Base-by-base conservation (phyloP, 2,797 vertebrate species). In the Typhlichthys subterraneus region DNA sequence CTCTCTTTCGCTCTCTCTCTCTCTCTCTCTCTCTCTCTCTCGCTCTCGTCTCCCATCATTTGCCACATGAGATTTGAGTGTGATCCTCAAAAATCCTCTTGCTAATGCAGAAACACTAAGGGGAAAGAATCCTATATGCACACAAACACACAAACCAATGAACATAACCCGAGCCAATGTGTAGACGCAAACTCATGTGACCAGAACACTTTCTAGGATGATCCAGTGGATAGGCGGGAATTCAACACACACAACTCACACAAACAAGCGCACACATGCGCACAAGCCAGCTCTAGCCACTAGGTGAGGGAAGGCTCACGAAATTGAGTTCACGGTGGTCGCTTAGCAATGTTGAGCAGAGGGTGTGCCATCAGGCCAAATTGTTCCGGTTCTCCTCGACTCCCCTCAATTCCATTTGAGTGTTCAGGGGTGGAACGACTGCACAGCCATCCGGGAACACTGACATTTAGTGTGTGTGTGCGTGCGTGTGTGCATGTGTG, bases 291-390 rank as follows among this genome's bases (percentile, higher is more conserved):
- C 69, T 80, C 59, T 70, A 81, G 82, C 85, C 83, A 81, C 69
- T 80, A 85, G 87, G 83, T 86, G 87, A 87, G 84, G 81, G 79
- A 89, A 91, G 85, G 83, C 85, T 89, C 76, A 77, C 74, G 61
- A 88, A 91, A 91, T 88, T 90, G 86, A 89, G 87, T 90, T 90
- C 88, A 90, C 78, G 82, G 87, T 88, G 86, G 88, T 90, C 82
- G 88, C 87, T 89, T 90, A 86, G 88, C 86, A 83, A 85, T 88
- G 89, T 87, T 85, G 89, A 87, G 86, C 84, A 84, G 84, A 85
- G 87, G 83, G 76, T 88, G 82, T 83, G 85, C 87, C 87, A 90
- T 91, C 89, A 90, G 86, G 82, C 86, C 86, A 88, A 91, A 89
- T 88, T 91, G 88, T 90, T 91, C 88, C 80, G 83, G 88, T 90